Evolutionary conservation across 2,888 invertebrate species (phyloP).

Genomic region (Drosophila prostipennis): DNA sequence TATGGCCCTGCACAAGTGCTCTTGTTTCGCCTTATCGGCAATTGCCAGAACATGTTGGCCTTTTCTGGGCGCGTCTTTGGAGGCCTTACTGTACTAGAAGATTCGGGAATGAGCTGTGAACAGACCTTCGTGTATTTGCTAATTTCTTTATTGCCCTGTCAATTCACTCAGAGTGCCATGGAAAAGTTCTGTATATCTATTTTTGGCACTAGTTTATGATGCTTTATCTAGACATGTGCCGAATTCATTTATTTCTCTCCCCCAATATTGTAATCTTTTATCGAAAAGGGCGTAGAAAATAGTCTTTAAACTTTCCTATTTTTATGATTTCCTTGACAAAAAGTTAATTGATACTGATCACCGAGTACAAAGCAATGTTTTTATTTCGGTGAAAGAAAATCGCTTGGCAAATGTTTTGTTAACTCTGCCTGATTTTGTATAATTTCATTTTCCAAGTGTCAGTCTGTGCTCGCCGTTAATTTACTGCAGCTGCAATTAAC

Average conservation of each 20-base stretch:
- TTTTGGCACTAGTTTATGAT: constrained; percentile 6
- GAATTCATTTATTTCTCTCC: background rate
- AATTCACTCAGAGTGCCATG: background rate
- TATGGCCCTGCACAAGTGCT: constrained; percentile 33
- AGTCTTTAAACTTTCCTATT: background rate
- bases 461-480: background rate
- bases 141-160: constrained; percentile 12
- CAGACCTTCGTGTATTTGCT: constrained; percentile 2
- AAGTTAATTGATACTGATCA: background rate
- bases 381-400: background rate
- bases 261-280: background rate
- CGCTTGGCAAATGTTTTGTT: background rate
- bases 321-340: background rate
- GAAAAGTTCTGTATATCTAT: constrained; percentile 21
- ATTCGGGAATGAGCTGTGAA: background rate
- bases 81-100: constrained; percentile 14
- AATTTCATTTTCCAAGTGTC: constrained; percentile 6
- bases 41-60: constrained; percentile 4
- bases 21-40: constrained; percentile 33
- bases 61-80: constrained; percentile 8
- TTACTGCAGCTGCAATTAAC: constrained; percentile 20
- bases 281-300: background rate
- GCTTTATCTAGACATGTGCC: background rate
- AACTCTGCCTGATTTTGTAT: background rate
- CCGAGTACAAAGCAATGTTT: too few species aligned